Percentiles rank a stretch among this genome's conserved stretches.
These are phyloP conservation scores for Semnornis frantzii DNA, from an alignment of 2,113 vertebrate species.

Conservation along the genomic window DNA sequence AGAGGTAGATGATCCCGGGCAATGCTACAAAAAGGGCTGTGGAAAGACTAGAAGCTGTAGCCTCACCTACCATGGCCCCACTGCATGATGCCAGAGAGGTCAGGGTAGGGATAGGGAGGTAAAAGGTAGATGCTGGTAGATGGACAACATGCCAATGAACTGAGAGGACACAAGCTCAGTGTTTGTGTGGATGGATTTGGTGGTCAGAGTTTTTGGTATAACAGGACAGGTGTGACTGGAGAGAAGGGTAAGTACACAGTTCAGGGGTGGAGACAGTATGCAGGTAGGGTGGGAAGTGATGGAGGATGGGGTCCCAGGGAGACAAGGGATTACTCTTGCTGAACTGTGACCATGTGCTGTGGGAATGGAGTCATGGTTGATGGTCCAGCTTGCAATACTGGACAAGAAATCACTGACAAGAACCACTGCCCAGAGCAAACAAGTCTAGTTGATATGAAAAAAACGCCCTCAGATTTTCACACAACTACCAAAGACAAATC, in stretches of 20 bases:
- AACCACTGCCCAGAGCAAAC: background rate
- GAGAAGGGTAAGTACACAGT: background rate
- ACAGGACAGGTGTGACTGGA: background rate
- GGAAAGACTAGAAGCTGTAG: background rate
- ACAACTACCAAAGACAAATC: background rate
- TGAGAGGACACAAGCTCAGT: background rate
- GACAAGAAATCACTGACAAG: background rate
- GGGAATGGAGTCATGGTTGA: background rate
- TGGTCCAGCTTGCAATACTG: accelerated
- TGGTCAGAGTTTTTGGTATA: background rate
- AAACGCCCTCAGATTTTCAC: background rate
- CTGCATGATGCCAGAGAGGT: accelerated
- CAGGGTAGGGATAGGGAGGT: background rate
- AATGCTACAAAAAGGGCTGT: background rate
- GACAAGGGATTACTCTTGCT: background rate
- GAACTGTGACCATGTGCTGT: background rate
- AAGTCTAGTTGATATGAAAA: background rate
- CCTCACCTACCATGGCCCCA: background rate
- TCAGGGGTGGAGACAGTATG: background rate
- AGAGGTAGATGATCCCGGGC: background rate
- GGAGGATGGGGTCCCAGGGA: background rate
- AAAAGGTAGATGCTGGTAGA: background rate
- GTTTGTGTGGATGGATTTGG: accelerated
- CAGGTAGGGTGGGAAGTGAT: background rate
- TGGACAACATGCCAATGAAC: background rate